phyloP scores from a whole-genome alignment of 2,888 invertebrate species.

The Ophraella communa region DNA sequence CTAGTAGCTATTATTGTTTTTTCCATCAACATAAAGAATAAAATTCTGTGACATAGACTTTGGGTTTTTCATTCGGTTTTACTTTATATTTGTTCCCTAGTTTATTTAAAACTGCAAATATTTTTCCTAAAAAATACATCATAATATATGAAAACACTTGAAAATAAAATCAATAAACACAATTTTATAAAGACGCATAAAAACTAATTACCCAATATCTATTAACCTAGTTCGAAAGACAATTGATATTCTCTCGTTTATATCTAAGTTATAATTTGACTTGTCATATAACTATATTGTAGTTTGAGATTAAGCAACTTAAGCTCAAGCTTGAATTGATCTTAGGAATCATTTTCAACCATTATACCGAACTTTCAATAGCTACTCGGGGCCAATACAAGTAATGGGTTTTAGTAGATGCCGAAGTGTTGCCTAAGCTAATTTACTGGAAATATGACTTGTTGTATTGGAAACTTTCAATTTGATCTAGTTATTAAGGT shows the following conservation, averaged over 20 bases:
- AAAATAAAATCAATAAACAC: not conserved
- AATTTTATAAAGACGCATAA: not conserved
- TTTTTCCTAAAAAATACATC: too few relatives aligned
- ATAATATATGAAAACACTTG: not conserved
- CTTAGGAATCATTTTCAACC: conserved; percentile 12
- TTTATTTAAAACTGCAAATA: too few relatives aligned
- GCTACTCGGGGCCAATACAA: conserved; percentile 9
- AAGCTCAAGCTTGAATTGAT: conserved; percentile 1
- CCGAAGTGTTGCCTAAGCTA: conserved; percentile 4
- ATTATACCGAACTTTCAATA: conserved; percentile 3
- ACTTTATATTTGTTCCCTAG: too few relatives aligned
- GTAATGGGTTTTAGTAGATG: conserved; percentile 14
- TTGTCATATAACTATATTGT: not conserved
- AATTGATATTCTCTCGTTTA: not conserved
- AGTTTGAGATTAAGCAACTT: not conserved
- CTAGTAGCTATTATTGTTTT: too few relatives aligned
- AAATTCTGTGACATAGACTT: too few relatives aligned
- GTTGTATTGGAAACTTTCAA: not conserved
- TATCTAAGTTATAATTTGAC: not conserved
- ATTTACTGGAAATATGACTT: conserved; percentile 16
- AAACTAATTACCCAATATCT: not conserved
- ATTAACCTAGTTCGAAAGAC: not conserved
- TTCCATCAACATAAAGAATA: too few relatives aligned
- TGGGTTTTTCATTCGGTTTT: too few relatives aligned
- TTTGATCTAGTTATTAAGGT: not conserved